These are phyloP conservation scores for Mycogona germanica DNA, from an alignment of 2,888 invertebrate species.

Conservation along the genomic window DNA sequence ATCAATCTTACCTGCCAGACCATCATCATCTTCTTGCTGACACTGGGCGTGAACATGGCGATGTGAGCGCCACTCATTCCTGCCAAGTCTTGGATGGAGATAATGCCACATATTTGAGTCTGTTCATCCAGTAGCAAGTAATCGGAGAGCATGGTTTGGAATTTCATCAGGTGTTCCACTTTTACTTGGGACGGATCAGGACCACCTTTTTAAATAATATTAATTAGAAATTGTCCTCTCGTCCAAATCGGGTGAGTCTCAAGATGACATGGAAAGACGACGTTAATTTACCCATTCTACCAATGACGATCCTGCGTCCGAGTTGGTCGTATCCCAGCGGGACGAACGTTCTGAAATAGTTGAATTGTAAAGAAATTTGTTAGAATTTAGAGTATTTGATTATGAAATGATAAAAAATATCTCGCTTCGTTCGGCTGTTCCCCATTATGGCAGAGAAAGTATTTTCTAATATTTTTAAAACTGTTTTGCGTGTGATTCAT, in stretches of 20 bases:
- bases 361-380: not conserved
- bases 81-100: conserved; percentile 45
- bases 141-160: not conserved
- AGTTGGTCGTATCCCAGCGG: conserved; percentile 40
- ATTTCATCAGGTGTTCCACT: not conserved
- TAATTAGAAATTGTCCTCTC: too few species aligned
- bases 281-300: conserved; percentile 10
- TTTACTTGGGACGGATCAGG: not conserved
- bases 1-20: conserved; percentile 33
- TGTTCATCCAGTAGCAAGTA: conserved; percentile 14
- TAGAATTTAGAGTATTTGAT: not conserved
- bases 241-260: too few species aligned
- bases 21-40: conserved; percentile 45
- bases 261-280: too few species aligned
- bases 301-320: conserved; percentile 46
- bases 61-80: conserved; percentile 43
- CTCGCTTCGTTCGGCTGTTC: too few species aligned
- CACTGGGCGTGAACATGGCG: conserved; percentile 44
- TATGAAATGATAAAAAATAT: not conserved
- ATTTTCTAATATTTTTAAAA: too few species aligned
- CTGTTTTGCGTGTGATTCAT: too few species aligned
- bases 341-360: not conserved
- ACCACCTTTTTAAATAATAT: not conserved
- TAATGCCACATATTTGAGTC: conserved; percentile 30
- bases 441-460: too few species aligned